These are phyloP conservation scores for Herpailurus yagouaroundi DNA, from an alignment of 2,113 vertebrate genomes.

Conservation along the genomic window DNA sequence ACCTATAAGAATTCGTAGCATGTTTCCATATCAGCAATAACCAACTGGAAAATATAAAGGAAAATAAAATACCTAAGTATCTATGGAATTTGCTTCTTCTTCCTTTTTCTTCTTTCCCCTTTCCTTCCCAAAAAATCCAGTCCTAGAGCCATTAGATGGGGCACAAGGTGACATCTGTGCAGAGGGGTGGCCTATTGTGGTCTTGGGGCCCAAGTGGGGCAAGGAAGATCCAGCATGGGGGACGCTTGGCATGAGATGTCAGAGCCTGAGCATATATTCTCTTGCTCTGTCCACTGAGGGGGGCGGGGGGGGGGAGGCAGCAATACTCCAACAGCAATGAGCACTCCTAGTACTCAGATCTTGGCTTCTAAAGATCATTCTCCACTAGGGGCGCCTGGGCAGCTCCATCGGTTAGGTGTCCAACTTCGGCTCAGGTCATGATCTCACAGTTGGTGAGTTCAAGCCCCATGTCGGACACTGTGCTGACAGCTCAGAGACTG, in stretches of 20 bases:
- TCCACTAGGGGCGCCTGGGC: no score
- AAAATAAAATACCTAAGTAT: neutral
- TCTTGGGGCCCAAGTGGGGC: neutral
- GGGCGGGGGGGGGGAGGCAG: neutral
- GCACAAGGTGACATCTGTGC: neutral
- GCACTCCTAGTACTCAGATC: neutral
- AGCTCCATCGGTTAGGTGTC: no score
- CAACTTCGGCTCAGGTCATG: no score
- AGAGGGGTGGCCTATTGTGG: neutral
- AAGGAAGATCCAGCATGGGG: neutral
- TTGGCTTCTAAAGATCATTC: neutral
- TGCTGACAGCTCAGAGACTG: no score
- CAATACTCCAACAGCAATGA: neutral
- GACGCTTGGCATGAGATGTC: no score
- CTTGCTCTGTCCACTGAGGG: neutral
- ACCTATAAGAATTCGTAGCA: neutral
- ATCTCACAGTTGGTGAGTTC: no score
- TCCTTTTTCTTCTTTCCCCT: neutral
- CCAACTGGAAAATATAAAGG: neutral
- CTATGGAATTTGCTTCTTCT: neutral
- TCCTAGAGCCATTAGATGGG: neutral
- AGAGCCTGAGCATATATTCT: neutral
- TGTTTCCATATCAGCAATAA: neutral
- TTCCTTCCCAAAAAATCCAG: neutral
- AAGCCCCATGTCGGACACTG: no score